Evolutionary conservation across 2,797 vertebrate genomes (phyloP).

Genomic region (Acropternis orthonyx): DNA sequence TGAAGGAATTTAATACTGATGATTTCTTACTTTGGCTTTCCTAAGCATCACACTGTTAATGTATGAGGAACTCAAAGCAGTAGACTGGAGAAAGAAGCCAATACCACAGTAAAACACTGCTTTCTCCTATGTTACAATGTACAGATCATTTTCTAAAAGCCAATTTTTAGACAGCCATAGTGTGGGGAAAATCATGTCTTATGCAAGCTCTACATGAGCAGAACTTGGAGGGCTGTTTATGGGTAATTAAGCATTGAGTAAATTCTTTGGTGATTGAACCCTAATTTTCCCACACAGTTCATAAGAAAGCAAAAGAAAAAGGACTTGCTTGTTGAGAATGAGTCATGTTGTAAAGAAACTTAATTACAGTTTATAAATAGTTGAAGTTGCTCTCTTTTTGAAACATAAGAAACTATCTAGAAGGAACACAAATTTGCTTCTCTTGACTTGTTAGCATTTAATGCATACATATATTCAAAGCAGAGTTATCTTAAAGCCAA

Average conservation of each 20-base stretch:
- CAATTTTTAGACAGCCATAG: conserved; percentile 13
- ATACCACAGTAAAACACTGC: background rate
- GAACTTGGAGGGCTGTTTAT: conserved; percentile 44
- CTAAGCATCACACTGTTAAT: conserved; percentile 12
- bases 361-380: conserved; percentile 69
- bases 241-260: conserved; percentile 60
- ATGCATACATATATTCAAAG: background rate
- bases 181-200: background rate
- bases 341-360: conserved; percentile 63
- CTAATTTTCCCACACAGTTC: conserved; percentile 67
- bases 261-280: conserved; percentile 55
- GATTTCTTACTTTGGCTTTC: conserved; percentile 31
- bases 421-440: conserved; percentile 14
- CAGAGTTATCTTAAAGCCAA: background rate
- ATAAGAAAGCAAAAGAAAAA: conserved; percentile 62
- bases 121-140: conserved; percentile 16
- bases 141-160: conserved; percentile 7
- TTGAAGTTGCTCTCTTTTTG: conserved; percentile 60
- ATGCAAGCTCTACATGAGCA: conserved; percentile 44
- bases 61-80: background rate
- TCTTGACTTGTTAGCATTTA: conserved; percentile 17
- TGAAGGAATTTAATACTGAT: conserved; percentile 35
- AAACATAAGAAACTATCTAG: conserved; percentile 27
- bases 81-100: background rate
- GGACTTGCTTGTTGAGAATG: conserved; percentile 60